phyloP scores from a whole-genome alignment of 92 coral and sea anemone species.

The Porites cylindrica region DNA sequence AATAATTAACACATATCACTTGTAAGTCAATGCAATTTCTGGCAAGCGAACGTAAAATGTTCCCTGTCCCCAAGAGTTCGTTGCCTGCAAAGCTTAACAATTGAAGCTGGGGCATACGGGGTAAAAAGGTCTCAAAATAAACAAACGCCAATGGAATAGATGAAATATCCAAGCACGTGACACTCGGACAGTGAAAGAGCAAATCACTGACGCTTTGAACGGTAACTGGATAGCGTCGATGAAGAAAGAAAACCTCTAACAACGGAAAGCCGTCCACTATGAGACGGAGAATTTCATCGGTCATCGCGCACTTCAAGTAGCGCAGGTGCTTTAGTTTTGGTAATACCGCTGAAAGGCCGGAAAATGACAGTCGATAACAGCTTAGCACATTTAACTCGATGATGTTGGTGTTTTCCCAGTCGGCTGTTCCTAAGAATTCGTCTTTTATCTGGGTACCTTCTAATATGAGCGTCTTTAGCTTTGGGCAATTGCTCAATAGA shows the following conservation, averaged over 20 bases:
- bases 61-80: conserved; percentile 69
- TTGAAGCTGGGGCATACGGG: conserved; percentile 61
- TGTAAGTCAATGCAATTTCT: conserved; percentile 49
- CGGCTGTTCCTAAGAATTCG: conserved; percentile 29
- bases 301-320: conserved; percentile 76
- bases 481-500: conserved; percentile 46
- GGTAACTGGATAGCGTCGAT: conserved; percentile 81
- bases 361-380: conserved; percentile 64
- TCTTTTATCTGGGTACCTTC: conserved; percentile 71
- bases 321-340: conserved; percentile 75
- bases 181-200: conserved; percentile 65
- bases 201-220: conserved; percentile 67
- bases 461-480: conserved; percentile 63
- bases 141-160: conserved; percentile 79
- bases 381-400: conserved; percentile 67
- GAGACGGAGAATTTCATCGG: conserved; percentile 72
- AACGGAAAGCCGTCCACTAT: conserved; percentile 60
- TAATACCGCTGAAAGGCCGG: conserved; percentile 67
- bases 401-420: conserved; percentile 62
- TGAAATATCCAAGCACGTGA: conserved; percentile 77
- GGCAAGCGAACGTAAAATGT: conserved; percentile 65
- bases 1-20: conserved; percentile 63
- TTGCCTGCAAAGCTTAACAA: conserved; percentile 76
- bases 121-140: conserved; percentile 75
- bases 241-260: conserved; percentile 66